These are phyloP conservation scores for Pterois miles DNA, from an alignment of 2,797 vertebrate species.

Conservation along the genomic window DNA sequence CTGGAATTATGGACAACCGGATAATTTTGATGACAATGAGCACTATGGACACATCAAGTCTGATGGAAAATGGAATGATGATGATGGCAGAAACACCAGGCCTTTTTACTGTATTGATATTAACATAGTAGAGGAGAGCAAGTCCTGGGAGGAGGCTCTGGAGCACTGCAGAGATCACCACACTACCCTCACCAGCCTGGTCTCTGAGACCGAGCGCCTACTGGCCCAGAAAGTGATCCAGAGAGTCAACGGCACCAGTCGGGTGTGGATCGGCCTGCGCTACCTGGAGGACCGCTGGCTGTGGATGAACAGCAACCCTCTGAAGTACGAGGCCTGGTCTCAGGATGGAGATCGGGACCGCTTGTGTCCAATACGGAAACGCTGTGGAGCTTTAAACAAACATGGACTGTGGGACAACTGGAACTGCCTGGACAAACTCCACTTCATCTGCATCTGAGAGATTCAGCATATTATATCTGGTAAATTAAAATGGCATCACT, in stretches of 20 bases:
- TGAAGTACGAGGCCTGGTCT: slow-evolving; percentile 23
- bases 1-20: fast-evolving
- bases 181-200: background rate
- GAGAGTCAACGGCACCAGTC: background rate
- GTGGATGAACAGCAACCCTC: slow-evolving; percentile 51
- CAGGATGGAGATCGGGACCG: background rate
- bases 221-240: background rate
- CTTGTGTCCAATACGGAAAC: slow-evolving; percentile 29
- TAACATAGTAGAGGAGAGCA: background rate
- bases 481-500: background rate
- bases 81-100: fast-evolving
- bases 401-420: slow-evolving; percentile 12
- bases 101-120: slow-evolving; percentile 35
- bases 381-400: slow-evolving; percentile 44
- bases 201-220: background rate
- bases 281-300: slow-evolving; percentile 58
- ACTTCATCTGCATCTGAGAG: slow-evolving; percentile 34
- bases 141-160: slow-evolving; percentile 44
- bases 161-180: slow-evolving; percentile 1
- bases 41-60: fast-evolving
- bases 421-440: slow-evolving; percentile 33
- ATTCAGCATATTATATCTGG: background rate
- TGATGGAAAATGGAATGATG: background rate
- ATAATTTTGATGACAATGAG: fast-evolving
- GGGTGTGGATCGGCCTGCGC: slow-evolving; percentile 66